Evolutionary conservation across 1,140 invertebrate genomes (phyloP).

Genomic region (Rhizoglyphus robini): DNA sequence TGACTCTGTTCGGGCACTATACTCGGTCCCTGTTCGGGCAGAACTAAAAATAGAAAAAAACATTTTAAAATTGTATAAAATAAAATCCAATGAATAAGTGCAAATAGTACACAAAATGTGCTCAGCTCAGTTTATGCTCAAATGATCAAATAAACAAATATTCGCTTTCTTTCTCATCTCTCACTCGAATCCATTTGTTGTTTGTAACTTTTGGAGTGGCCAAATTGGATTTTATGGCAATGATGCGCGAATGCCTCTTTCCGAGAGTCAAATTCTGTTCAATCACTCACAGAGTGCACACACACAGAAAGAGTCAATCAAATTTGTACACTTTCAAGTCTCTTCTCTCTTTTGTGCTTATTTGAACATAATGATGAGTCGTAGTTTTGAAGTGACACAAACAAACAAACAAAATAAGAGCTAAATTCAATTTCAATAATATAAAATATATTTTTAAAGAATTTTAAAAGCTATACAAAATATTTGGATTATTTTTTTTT

Average conservation of each 20-base stretch:
- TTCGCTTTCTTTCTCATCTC: neutral
- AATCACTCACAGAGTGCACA: too few species aligned
- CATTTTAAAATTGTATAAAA: neutral
- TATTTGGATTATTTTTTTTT: too few species aligned
- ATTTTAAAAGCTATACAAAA: neutral
- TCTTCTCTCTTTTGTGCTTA: neutral
- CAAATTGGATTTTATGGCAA: neutral
- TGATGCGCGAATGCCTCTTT: constrained; percentile 10
- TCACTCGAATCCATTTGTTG: neutral
- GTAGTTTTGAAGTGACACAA: neutral
- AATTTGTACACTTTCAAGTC: too few species aligned
- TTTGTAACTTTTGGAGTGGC: neutral
- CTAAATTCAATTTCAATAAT: neutral
- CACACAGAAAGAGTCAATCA: too few species aligned
- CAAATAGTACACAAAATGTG: neutral
- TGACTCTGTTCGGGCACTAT: constrained; percentile 21
- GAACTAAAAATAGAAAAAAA: constrained; percentile 21
- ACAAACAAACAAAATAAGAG: neutral
- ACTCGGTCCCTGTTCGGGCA: constrained; percentile 27
- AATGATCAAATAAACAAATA: neutral
- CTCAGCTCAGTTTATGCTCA: neutral
- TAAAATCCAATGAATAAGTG: neutral
- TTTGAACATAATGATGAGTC: neutral
- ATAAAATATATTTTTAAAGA: too few species aligned
- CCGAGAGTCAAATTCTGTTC: neutral